Conservation (phyloP, 2,888 invertebrate genomes). For the Coleophora flavipennella region DNA sequence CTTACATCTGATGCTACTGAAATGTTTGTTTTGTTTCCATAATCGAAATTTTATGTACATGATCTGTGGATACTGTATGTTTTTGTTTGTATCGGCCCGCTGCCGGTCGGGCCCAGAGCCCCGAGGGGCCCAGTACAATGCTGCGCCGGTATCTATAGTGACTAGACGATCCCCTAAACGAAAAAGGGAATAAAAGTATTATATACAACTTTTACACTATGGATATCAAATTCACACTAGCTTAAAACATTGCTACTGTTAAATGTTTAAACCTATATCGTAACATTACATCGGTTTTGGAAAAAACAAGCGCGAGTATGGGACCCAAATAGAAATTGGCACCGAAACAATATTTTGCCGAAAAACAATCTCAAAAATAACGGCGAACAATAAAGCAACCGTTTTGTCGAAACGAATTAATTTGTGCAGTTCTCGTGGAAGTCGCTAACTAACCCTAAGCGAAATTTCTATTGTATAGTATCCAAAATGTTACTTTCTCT, state of each 20-base stretch:
- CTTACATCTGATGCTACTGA: constrained; percentile 7
- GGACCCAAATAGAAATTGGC: constrained; percentile 29
- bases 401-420: constrained; percentile 29
- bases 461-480: constrained; percentile 12
- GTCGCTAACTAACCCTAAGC: constrained; percentile 43
- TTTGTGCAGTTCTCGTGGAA: constrained; percentile 66
- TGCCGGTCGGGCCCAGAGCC: constrained; percentile 13
- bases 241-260: constrained; percentile 41
- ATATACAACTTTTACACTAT: constrained; percentile 54
- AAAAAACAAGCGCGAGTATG: constrained; percentile 29
- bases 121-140: constrained; percentile 16
- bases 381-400: constrained; percentile 35
- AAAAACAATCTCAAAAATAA: constrained; percentile 50
- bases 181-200: constrained; percentile 34
- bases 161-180: constrained; percentile 53
- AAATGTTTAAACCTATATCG: constrained; percentile 24
- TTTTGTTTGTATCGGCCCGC: constrained; percentile 4
- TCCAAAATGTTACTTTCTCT: constrained; percentile 34
- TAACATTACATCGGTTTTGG: constrained; percentile 35
- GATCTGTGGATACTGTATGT: constrained; percentile 48
- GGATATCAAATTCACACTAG: constrained; percentile 56
- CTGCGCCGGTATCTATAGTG: constrained; percentile 47
- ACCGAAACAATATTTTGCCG: constrained; percentile 28
- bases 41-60: constrained; percentile 36
- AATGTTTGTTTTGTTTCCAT: background rate